These are phyloP conservation scores for Noctua comes DNA, from an alignment of 2,888 invertebrate genomes.

Conservation along the genomic window DNA sequence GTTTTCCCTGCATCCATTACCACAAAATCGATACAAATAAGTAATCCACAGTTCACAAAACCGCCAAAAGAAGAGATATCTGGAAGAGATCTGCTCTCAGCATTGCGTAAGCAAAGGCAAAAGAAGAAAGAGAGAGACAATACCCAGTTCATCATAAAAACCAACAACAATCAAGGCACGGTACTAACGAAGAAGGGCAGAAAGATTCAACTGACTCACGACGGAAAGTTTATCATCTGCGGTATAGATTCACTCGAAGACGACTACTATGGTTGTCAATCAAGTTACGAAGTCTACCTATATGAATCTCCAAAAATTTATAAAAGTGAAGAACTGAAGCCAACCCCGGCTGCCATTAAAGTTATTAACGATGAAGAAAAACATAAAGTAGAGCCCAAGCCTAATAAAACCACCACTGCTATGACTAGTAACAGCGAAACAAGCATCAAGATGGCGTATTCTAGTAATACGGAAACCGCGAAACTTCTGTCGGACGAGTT, in stretches of 20 bases:
- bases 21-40: background rate
- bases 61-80: too few relatives aligned
- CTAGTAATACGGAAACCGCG: background rate
- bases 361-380: background rate
- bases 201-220: constrained; percentile 23
- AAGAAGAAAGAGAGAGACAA: background rate
- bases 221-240: constrained; percentile 43
- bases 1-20: background rate
- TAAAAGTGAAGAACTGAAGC: background rate
- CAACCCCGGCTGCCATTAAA: background rate
- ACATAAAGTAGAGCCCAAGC: too few relatives aligned
- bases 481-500: background rate
- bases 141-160: background rate
- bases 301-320: background rate
- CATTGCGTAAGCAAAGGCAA: too few relatives aligned
- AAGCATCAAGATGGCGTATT: background rate
- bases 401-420: background rate
- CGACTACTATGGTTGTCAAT: constrained; percentile 62
- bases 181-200: constrained; percentile 12
- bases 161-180: background rate
- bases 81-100: too few relatives aligned
- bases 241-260: constrained; percentile 69
- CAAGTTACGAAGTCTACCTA: background rate
- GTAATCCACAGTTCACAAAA: background rate
- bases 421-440: background rate